A percentile compares a stretch with the other conserved stretches of the same genome.
Conservation (phyloP, 2,888 invertebrate genomes). For the Toxonevra muliebris region DNA sequence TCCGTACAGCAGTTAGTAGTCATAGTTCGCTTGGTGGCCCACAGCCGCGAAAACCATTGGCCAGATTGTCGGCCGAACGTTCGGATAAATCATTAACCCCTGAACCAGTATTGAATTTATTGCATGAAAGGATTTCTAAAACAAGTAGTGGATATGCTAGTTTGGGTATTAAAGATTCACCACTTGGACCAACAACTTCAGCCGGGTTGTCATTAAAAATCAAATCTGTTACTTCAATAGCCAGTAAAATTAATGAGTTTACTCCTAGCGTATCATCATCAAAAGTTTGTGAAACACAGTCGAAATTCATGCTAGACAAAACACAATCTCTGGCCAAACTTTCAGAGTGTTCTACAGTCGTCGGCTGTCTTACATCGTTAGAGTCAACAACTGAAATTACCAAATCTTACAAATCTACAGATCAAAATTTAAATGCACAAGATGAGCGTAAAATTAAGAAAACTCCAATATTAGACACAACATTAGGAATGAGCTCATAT, state of each 20-base stretch:
- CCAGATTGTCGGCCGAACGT: conserved; percentile 38
- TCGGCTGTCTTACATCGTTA: conserved; percentile 44
- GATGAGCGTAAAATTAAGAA: neutral
- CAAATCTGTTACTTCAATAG: conserved; percentile 25
- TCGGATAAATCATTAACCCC: conserved; percentile 36
- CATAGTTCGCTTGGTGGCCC: conserved; percentile 42
- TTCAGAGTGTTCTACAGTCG: conserved; percentile 56
- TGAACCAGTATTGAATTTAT: conserved; percentile 4
- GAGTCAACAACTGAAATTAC: conserved; percentile 37
- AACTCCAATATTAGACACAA: conserved; percentile 50
- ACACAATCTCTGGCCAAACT: conserved; percentile 40
- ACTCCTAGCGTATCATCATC: conserved; percentile 56
- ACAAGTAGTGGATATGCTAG: conserved; percentile 30
- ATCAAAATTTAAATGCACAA: neutral
- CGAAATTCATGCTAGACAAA: conserved; percentile 32
- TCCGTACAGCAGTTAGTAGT: neutral
- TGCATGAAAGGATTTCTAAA: neutral
- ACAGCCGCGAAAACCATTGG: conserved; percentile 46
- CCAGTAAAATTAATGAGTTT: conserved; percentile 47
- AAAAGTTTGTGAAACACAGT: conserved; percentile 49
- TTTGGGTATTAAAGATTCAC: conserved; percentile 29
- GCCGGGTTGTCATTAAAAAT: conserved; percentile 32
- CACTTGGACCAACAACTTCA: conserved; percentile 19
- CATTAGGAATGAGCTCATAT: conserved; percentile 57
- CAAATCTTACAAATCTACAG: neutral